Percentiles rank a stretch among this genome's conserved stretches.
Conservation (phyloP, 1,140 invertebrate genomes). For the Anthonomus grandis region DNA sequence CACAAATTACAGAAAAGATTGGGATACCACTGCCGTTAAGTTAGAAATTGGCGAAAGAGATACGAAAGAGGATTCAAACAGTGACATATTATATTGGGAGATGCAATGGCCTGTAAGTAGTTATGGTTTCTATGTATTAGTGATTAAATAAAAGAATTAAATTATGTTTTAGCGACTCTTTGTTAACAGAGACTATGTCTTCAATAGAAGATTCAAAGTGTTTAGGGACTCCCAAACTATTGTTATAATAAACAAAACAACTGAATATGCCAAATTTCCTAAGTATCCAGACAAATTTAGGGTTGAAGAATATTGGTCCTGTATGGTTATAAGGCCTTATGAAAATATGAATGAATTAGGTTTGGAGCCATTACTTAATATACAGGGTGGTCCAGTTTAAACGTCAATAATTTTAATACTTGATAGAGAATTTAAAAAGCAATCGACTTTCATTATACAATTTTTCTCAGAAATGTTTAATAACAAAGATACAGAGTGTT, state of each 20-base stretch:
- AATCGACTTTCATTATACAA: too few relatives aligned
- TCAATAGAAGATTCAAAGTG: slow-evolving; percentile 67
- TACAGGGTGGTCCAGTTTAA: too few relatives aligned
- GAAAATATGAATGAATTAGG: slow-evolving; percentile 32
- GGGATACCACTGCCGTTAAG: slow-evolving; percentile 75
- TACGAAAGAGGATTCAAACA: slow-evolving; percentile 52
- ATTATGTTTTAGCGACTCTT: slow-evolving; percentile 63
- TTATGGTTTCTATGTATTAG: slow-evolving; percentile 5
- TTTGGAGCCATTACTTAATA: background rate
- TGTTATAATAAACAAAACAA: slow-evolving; percentile 61
- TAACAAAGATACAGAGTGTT: too few relatives aligned
- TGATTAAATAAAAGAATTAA: background rate
- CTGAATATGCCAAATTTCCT: slow-evolving; percentile 60
- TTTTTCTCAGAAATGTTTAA: too few relatives aligned
- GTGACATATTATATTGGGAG: slow-evolving; percentile 83
- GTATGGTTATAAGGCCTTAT: slow-evolving; percentile 77
- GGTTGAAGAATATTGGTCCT: slow-evolving; percentile 80
- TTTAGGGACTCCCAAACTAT: slow-evolving; percentile 56
- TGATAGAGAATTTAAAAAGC: too few relatives aligned
- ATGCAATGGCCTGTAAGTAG: slow-evolving; percentile 76
- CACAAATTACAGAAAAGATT: slow-evolving; percentile 70
- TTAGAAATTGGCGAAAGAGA: slow-evolving; percentile 67
- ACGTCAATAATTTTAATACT: too few relatives aligned
- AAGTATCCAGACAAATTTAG: slow-evolving; percentile 57
- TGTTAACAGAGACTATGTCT: slow-evolving; percentile 84